These are phyloP conservation scores for Protonemura montana DNA, from an alignment of 2,888 invertebrate genomes.

Conservation along the genomic window DNA sequence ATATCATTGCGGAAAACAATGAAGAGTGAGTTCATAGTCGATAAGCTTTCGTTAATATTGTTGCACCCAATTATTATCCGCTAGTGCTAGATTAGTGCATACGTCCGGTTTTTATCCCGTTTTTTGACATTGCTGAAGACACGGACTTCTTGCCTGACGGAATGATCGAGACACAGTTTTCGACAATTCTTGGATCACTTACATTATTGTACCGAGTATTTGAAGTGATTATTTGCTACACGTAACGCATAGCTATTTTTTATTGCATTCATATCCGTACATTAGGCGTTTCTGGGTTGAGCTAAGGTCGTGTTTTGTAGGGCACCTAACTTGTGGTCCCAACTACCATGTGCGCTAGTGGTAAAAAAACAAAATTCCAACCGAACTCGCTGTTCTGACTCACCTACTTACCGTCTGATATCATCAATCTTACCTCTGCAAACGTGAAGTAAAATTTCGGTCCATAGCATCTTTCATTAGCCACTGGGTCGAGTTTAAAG, in stretches of 20 bases:
- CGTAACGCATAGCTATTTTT: not conserved
- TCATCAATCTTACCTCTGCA: not conserved
- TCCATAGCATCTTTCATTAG: too few relatives aligned
- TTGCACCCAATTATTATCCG: not conserved
- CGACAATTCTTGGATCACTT: not conserved
- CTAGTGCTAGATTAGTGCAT: not conserved
- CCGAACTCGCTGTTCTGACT: not conserved
- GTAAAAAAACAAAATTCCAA: not conserved
- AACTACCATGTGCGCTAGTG: not conserved
- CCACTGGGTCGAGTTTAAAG: not conserved
- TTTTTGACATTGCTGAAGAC: not conserved
- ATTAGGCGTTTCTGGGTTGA: not conserved
- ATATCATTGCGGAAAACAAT: slow-evolving; percentile 57
- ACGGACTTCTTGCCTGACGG: not conserved
- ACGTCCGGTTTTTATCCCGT: not conserved
- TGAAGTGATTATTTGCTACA: not conserved
- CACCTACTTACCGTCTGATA: not conserved
- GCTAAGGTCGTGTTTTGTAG: not conserved
- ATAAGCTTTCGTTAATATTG: slow-evolving; percentile 38
- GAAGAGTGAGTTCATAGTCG: slow-evolving; percentile 57
- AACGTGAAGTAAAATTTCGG: not conserved
- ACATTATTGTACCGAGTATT: not conserved
- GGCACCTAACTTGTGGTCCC: not conserved
- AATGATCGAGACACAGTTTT: not conserved
- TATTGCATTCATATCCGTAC: not conserved